Evolutionary conservation across 1,140 invertebrate genomes (phyloP).

Genomic region (Nasonia longicornis): DNA sequence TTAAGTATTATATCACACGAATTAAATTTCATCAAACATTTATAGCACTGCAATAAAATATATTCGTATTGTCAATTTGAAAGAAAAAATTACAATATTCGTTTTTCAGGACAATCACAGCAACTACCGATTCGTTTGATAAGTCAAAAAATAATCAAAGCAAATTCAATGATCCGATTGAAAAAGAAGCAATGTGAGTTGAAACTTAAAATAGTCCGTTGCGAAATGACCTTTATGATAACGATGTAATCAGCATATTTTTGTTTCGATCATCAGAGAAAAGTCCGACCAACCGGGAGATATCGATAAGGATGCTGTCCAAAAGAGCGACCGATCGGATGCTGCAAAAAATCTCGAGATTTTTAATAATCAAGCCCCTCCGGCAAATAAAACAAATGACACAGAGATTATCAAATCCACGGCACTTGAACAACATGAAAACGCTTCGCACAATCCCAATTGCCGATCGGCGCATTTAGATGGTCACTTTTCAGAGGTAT

Average conservation of each 20-base stretch:
- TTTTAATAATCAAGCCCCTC: neutral
- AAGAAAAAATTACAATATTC: neutral
- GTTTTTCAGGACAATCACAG: neutral
- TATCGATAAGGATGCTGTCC: too few species aligned
- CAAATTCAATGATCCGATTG: neutral
- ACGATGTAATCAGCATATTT: neutral
- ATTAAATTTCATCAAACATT: too few species aligned
- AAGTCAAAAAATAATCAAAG: neutral
- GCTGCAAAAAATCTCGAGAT: neutral
- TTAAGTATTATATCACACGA: too few species aligned
- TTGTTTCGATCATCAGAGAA: slow-evolving; percentile 14
- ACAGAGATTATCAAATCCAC: neutral
- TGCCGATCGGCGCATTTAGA: neutral
- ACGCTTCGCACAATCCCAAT: neutral
- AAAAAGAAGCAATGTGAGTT: slow-evolving; percentile 11
- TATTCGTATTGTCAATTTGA: neutral
- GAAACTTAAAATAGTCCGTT: neutral
- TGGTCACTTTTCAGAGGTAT: too few species aligned
- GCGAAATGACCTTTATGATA: neutral
- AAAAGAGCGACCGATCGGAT: neutral
- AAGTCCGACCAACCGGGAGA: neutral
- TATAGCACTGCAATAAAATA: too few species aligned
- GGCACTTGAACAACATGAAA: neutral
- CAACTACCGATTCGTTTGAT: neutral
- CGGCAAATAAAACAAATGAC: neutral